Conservation (phyloP, 2,797 vertebrate species). For the Trachops cirrhosus region DNA sequence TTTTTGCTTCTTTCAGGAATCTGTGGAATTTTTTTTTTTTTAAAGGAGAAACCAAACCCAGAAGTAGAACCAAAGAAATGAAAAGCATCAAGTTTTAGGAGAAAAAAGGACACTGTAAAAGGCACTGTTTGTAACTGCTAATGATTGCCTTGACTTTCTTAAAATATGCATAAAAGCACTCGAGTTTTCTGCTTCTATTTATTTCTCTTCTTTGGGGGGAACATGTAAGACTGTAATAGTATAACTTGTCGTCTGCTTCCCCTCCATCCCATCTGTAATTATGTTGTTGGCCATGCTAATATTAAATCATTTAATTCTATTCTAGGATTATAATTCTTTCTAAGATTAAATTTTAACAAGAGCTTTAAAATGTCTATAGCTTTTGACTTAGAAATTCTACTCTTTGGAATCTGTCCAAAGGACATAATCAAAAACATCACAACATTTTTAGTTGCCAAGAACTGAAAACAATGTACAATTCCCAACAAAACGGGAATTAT, state of each 20-base stretch:
- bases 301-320: neutral
- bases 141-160: neutral
- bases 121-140: neutral
- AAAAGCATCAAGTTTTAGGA: neutral
- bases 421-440: neutral
- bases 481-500: neutral
- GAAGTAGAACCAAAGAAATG: neutral
- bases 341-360: conserved; percentile 17
- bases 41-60: neutral
- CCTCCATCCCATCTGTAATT: neutral
- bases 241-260: neutral
- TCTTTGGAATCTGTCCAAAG: conserved; percentile 18
- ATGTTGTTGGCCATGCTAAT: neutral
- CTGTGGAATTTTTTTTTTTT: neutral
- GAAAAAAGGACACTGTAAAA: neutral
- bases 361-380: neutral
- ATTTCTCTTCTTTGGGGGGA: neutral
- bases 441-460: neutral
- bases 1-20: neutral
- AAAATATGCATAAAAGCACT: neutral
- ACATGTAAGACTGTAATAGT: neutral
- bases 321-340: neutral
- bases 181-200: neutral
- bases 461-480: neutral
- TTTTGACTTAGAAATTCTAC: conserved; percentile 23